phyloP scores from a whole-genome alignment of 2,797 vertebrate species.

The Muscicapa comitata region DNA sequence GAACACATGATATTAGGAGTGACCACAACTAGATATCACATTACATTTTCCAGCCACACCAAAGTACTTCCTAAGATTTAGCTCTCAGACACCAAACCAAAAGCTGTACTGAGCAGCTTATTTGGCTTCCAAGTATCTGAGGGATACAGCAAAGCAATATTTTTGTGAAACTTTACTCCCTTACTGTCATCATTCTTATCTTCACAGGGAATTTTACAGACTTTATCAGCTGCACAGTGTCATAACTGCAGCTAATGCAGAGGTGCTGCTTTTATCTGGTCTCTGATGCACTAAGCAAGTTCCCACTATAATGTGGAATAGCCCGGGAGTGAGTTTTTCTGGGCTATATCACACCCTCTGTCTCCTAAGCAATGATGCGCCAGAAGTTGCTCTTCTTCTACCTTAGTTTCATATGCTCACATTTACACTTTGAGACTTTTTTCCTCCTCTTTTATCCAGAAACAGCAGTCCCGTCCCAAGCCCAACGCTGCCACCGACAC shows the following conservation, averaged over 20 bases:
- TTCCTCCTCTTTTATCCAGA: rapidly evolving
- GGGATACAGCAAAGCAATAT: background rate
- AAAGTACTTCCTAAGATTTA: background rate
- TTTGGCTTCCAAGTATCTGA: background rate
- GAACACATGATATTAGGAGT: background rate
- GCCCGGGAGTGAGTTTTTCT: background rate
- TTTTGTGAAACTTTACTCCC: background rate
- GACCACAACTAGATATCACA: background rate
- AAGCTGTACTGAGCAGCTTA: background rate
- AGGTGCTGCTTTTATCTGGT: background rate
- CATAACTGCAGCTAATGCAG: background rate
- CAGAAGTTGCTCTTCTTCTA: background rate
- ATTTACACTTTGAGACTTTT: background rate
- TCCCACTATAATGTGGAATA: background rate
- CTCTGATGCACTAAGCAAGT: background rate
- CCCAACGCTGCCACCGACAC: background rate
- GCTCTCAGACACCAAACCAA: background rate
- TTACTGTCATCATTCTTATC: background rate
- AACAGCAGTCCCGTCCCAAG: background rate
- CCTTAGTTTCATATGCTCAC: rapidly evolving
- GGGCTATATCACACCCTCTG: background rate
- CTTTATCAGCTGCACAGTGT: background rate
- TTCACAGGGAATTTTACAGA: background rate
- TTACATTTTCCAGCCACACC: background rate
- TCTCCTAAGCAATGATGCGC: background rate